Evolutionary conservation across 2,888 invertebrate genomes (phyloP), one percentile per base, ranked within the genome.

Genomic region (Papilio elwesi): DNA sequence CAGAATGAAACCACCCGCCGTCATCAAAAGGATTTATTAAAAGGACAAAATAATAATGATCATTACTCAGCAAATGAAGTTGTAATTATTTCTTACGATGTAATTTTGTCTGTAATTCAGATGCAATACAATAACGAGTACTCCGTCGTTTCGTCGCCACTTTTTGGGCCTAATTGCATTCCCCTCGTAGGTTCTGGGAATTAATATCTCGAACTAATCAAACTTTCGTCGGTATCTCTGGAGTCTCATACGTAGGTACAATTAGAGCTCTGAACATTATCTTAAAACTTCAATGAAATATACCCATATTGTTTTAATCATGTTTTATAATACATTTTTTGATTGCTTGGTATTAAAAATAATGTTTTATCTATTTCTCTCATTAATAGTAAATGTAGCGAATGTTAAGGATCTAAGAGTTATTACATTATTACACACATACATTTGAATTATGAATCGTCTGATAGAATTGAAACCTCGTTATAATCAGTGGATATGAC

Each of bases 181-280:
- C 80, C 75, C 76, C 77, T 77, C 87, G 83, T 84, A 83, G 81
- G 82, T 82, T 83, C 80, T 81, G 83, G 82, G 86, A 87, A 87
- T 88, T 86, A 87, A 88, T 88, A 87, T 85, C 86, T 81, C 81
- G 81, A 87, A 89, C 87, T 88, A 89, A 89, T 87, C 88, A 87
- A 89, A 89, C 87, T 89, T 87, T 81, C 82, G 84, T 84, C 81
- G 78, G 83, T 82, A 83, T 85, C 82, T 80, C 82, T 79, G 79
- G 78, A 81, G 80, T 82, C 81, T 75, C 77, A 74, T 79, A 76
- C 76, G 76, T 78, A 78, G 74, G 75, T 78, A 73, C 77, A 78
- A 79, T 76, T 73, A 76, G 75, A 74, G 74, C 75, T 77, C 74
- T 69, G 68, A 75, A 68, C 70, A 75, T 77, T 70, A 75, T 75